Evolutionary conservation across 1,140 invertebrate genomes (phyloP), one percentile per base, ranked within the genome.

Genomic region (Drosophila albomicans): DNA sequence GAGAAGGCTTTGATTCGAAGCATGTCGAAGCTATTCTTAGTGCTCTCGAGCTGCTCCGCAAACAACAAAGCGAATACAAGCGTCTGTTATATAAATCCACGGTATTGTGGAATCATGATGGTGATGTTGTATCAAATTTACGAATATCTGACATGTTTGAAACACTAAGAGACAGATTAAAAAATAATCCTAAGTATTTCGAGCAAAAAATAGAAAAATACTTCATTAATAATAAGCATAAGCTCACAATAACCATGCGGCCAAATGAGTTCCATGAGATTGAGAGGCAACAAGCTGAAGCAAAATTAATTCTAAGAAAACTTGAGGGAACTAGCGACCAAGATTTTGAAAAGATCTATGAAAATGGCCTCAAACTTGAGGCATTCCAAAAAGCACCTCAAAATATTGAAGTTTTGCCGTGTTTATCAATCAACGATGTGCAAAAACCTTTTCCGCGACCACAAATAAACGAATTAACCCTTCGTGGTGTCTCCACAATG

Each of bases 21-120:
- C 95, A 97, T 78, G 95, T 99, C 46, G 96, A 98, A 82, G 96
- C 96, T 81, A 94, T 98, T 56, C 86, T 99, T n/a, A 97, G 99
- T 91, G 94, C 94, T 11, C 96, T 98, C 76, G 98, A 99, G 92
- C 82, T 99, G 2, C 92, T 94, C 1, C 94, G 96, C 0, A 98
- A 98, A 92, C 97, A 98, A 93, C 96, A 98, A 91, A 95, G 95
- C 1, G 94, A 95, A 0, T 97, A 98, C 0, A 93, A 38, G 10
- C 6, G 2, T 82, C 84, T 98, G n/a, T 91, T 96, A 0, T 96
- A 97, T 89, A 95, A 94, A 75, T 77, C 98, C 1, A 95, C 95
- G 54, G 94, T 96, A 0, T 77, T 96, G 2, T 98, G 97, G 97
- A 99, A 98, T 93, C 98, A 99, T 92, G 95, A 96, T 91, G 96